These are phyloP conservation scores for Xiphophorus couchianus DNA, from an alignment of 2,113 vertebrate species.

Conservation along the genomic window DNA sequence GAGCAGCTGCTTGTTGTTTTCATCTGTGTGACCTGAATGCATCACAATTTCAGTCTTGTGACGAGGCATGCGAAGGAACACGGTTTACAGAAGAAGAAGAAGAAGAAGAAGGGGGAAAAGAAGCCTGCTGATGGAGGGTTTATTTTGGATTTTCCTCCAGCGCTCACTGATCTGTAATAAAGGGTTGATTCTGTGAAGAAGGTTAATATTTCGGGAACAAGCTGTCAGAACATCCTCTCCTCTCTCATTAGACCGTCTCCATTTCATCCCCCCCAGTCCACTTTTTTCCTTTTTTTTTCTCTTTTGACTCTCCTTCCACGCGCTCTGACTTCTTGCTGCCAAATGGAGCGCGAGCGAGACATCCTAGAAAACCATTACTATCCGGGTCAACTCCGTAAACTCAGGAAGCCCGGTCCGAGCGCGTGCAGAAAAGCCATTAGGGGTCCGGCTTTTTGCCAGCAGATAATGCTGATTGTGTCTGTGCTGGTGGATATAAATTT, in stretches of 20 bases:
- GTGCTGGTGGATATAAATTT: constrained; percentile 35
- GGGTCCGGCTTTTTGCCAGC: constrained; percentile 14
- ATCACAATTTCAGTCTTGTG: constrained; percentile 24
- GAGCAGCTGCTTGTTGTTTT: constrained; percentile 38
- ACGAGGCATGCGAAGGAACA: constrained; percentile 20
- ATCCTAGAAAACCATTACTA: constrained; percentile 54
- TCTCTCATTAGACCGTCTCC: constrained; percentile 42
- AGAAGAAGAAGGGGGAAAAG: background rate
- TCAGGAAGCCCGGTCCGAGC: constrained; percentile 27
- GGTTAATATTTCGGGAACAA: background rate
- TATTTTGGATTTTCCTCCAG: constrained; percentile 19
- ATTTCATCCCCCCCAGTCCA: constrained; percentile 9
- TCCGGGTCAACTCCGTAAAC: constrained; percentile 58
- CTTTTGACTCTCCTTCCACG: constrained; percentile 44
- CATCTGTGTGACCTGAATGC: constrained; percentile 37
- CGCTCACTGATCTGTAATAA: constrained; percentile 19
- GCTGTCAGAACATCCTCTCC: constrained; percentile 13
- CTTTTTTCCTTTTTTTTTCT: too few species aligned
- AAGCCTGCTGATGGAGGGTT: background rate
- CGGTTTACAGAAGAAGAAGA: background rate
- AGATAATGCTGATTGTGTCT: constrained; percentile 29
- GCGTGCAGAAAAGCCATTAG: constrained; percentile 38
- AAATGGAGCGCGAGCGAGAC: constrained; percentile 60
- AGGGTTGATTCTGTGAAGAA: constrained; percentile 16
- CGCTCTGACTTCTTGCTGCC: constrained; percentile 56